Percentiles rank a stretch among this genome's conserved stretches.
phyloP scores from a whole-genome alignment of 2,888 invertebrate genomes.

The Zelleria hepariella region DNA sequence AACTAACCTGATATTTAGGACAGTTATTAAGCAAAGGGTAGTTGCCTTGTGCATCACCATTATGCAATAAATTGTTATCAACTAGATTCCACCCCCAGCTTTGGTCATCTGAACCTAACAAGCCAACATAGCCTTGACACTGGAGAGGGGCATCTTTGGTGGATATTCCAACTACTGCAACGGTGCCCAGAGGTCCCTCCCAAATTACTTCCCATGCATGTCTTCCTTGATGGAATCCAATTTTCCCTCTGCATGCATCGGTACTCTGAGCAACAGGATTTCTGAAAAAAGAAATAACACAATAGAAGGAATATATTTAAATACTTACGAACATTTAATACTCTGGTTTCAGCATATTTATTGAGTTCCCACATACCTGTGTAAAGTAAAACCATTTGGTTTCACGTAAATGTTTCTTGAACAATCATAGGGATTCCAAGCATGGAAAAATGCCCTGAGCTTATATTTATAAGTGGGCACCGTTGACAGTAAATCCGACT shows the following conservation, averaged over 20 bases:
- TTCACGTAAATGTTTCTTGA: conserved; percentile 97
- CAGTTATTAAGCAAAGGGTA: conserved; percentile 96
- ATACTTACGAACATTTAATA: too few species aligned
- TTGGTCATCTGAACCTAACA: conserved; percentile 95
- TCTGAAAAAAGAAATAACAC: conserved; percentile 48
- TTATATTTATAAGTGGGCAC: conserved; percentile 94
- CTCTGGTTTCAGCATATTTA: too few species aligned
- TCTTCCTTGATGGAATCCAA: conserved; percentile 91
- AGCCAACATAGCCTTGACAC: conserved; percentile 94
- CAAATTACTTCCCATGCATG: conserved; percentile 99
- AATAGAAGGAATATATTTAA: too few species aligned
- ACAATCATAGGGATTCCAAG: conserved; percentile 98
- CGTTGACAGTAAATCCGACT: conserved; percentile 91
- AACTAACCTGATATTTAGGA: conserved; percentile 89
- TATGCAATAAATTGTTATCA: conserved; percentile 96
- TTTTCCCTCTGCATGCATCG: conserved; percentile 92
- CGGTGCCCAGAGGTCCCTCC: conserved; percentile 98
- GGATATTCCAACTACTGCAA: conserved; percentile 96
- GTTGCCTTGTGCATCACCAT: conserved; percentile 94
- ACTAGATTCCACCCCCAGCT: conserved; percentile 99
- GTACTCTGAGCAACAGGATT: conserved; percentile 99
- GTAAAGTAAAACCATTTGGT: conserved; percentile 96
- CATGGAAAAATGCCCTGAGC: conserved; percentile 91
- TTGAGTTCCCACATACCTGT: too few species aligned
- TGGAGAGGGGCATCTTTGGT: conserved; percentile 95